Percentiles rank a stretch among this genome's conserved stretches.
These are phyloP conservation scores for Micronycteris hirsuta DNA, from an alignment of 2,113 vertebrate species.

Conservation along the genomic window DNA sequence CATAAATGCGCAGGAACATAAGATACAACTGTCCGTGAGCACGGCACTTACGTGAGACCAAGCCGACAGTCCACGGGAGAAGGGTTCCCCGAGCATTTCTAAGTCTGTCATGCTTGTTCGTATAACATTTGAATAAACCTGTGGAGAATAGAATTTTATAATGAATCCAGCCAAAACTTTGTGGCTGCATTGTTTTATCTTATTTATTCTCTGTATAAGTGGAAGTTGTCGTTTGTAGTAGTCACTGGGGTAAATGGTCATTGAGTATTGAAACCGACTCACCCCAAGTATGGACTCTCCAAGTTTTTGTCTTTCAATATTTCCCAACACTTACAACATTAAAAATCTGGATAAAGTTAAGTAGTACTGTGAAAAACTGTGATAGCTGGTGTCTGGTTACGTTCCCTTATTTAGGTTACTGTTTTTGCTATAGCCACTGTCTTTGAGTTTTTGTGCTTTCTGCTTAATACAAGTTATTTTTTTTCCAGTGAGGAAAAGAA, in stretches of 20 bases:
- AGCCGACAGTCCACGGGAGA: not conserved
- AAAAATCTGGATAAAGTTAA: slow-evolving; percentile 40
- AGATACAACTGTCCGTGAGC: not conserved
- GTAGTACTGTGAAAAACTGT: slow-evolving; percentile 2
- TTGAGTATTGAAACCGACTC: slow-evolving; percentile 9
- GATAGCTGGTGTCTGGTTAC: slow-evolving; percentile 40
- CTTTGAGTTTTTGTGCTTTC: slow-evolving; percentile 15
- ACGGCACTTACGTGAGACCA: slow-evolving; percentile 9
- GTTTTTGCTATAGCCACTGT: slow-evolving; percentile 11
- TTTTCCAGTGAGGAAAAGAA: not conserved
- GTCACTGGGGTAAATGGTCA: not conserved
- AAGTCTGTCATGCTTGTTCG: not conserved
- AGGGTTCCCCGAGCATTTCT: not conserved
- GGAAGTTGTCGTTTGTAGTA: not conserved
- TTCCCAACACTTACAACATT: slow-evolving; percentile 42
- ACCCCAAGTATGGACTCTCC: slow-evolving; percentile 20
- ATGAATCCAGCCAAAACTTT: not conserved
- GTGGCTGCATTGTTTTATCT: not conserved
- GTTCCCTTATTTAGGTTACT: slow-evolving; percentile 4
- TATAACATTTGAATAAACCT: not conserved
- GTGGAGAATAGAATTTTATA: not conserved
- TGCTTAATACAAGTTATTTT: not conserved
- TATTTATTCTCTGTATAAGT: not conserved
- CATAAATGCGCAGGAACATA: slow-evolving; percentile 28
- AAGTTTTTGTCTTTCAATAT: slow-evolving; percentile 59